Base-by-base conservation (phyloP, 2,113 vertebrate genomes). In the Apus apus region DNA sequence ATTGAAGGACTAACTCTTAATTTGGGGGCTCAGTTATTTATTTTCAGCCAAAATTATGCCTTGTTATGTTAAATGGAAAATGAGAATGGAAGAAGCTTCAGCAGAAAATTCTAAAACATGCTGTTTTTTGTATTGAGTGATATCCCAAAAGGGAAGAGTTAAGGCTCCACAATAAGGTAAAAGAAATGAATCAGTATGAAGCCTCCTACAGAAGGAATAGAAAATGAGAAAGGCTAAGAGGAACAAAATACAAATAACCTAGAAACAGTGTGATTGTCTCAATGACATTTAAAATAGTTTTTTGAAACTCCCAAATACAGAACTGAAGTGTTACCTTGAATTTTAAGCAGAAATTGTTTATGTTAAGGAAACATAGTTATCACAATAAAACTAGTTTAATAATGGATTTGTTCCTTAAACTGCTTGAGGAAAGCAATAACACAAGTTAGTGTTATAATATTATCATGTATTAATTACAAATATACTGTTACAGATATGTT, bases 231-330 rank as follows among this genome's bases (percentile, higher is more conserved):
- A 84, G 40, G 17, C 61, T 95, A 81, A 94, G 91, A 90, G 30
- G 65, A 90, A 36, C 45, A 92, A 95, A 95, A 92, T 77, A 20
- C 32, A 68, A 87, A 94, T 76, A 90, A 72, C 26, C 23, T 79
- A 89, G 53, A 58, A 88, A 88, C 56, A 80, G 32, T 23, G 22
- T 87, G 77, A 85, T 71, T 91, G 71, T 80, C 72, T 71, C 93
- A 89, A 51, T 95, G 91, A 95, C 91, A 95, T 96, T 96, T 94
- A 90, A 90, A 94, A 85, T 67, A 73, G 67, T 64, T 83, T 96
- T 94, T 56, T 83, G 70, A 94, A 87, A 26, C 27, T 95, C 53
- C 62, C 58, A 88, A 90, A 78, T 1, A 61, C 72, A 61, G 72
- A 87, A 93, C 77, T 67, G 57, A 89, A 96, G 94, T 75, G 76